Evolutionary conservation across 64 coral and sea anemone species (phyloP).

Genomic region (Dendrophyllia cribrosa): DNA sequence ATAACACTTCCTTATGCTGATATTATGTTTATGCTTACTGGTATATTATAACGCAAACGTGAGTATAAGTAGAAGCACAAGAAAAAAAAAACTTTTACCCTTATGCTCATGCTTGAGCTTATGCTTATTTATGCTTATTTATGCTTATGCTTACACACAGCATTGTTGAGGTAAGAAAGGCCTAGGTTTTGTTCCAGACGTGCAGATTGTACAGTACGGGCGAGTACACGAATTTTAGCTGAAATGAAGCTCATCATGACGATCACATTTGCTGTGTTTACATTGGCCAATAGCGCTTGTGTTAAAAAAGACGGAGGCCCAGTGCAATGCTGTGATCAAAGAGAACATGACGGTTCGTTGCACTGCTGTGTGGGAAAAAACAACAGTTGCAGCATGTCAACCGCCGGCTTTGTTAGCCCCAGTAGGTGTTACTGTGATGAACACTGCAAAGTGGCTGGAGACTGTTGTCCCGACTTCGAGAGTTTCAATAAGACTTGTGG

Average conservation of each 20-base stretch:
- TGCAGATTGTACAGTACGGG: not conserved
- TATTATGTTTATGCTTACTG: too few relatives aligned
- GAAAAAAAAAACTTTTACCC: too few relatives aligned
- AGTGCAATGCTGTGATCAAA: slow-evolving; percentile 67
- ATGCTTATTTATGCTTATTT: too few relatives aligned
- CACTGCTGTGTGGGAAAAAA: slow-evolving; percentile 81
- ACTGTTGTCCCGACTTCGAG: slow-evolving; percentile 85
- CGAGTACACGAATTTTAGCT: not conserved
- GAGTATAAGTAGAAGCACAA: too few relatives aligned
- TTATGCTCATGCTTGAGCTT: too few relatives aligned
- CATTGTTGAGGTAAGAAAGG: slow-evolving; percentile 1
- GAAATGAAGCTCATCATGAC: slow-evolving; percentile 2
- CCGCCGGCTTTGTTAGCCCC: not conserved
- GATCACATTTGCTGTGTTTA: not conserved
- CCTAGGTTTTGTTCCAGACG: slow-evolving; percentile 18
- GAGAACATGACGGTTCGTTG: slow-evolving; percentile 58
- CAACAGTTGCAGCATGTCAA: slow-evolving; percentile 76
- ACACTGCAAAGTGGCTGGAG: slow-evolving; percentile 76
- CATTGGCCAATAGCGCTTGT: not conserved
- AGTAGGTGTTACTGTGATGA: slow-evolving; percentile 84
- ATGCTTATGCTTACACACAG: too few relatives aligned
- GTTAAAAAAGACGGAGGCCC: not conserved
- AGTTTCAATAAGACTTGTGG: slow-evolving; percentile 66
- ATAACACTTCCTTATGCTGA: too few relatives aligned
- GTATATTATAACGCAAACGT: too few relatives aligned